Evolutionary conservation across 2,113 vertebrate genomes (phyloP).

Genomic region (Xiphophorus couchianus): DNA sequence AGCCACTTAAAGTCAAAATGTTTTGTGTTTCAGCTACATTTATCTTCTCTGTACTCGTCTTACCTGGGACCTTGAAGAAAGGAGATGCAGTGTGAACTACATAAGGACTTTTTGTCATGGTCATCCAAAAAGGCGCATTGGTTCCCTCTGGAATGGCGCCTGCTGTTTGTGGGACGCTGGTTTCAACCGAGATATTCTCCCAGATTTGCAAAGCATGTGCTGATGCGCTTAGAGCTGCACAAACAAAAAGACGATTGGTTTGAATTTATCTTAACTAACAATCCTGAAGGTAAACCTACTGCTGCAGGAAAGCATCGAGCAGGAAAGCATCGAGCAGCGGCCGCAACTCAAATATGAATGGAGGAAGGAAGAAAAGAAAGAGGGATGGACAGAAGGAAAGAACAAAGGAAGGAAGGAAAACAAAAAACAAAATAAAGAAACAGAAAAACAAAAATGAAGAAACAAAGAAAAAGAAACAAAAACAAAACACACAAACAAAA

Average conservation of each 20-base stretch:
- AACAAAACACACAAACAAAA: too few relatives aligned
- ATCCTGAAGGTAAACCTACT: too few relatives aligned
- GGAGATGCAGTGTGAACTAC: conserved; percentile 36
- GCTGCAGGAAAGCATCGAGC: too few relatives aligned
- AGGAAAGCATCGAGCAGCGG: too few relatives aligned
- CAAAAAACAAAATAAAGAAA: too few relatives aligned
- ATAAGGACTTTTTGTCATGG: conserved; percentile 29
- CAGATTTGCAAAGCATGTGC: conserved; percentile 6
- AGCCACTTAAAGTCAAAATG: background rate
- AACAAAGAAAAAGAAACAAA: too few relatives aligned
- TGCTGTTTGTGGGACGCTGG: accelerated
- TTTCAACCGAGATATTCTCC: accelerated
- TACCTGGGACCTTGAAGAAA: conserved; percentile 64
- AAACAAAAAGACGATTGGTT: background rate
- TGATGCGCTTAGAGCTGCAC: conserved; percentile 13
- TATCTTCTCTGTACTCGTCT: background rate
- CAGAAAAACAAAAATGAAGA: too few relatives aligned
- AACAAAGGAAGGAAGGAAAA: too few relatives aligned
- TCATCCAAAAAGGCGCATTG: conserved; percentile 33
- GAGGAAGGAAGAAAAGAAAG: too few relatives aligned
- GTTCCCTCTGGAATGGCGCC: background rate
- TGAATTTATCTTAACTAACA: too few relatives aligned
- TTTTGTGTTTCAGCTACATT: background rate
- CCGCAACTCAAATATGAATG: too few relatives aligned
- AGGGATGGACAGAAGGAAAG: too few relatives aligned